Percentiles rank a stretch among this genome's conserved stretches.
phyloP scores from a whole-genome alignment of 30 jellyfish, hydroid and myxozoan species.

The Phacellophora camtschatica region DNA sequence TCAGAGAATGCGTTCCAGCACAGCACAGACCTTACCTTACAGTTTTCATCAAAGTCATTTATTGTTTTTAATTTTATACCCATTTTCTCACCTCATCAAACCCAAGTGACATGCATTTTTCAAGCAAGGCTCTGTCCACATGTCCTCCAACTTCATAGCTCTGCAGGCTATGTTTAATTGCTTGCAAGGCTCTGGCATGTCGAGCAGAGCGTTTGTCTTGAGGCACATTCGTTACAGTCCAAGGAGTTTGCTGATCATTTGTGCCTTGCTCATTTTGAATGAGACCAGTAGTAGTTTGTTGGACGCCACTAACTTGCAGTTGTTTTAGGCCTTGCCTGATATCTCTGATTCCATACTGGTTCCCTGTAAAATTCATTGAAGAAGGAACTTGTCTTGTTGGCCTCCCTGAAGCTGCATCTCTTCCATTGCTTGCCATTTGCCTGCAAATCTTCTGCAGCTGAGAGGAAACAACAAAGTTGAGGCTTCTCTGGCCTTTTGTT shows the following conservation, averaged over 20 bases:
- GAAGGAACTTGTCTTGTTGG: conserved; percentile 31
- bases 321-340: conserved; percentile 56
- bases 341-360: conserved; percentile 32
- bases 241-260: conserved; percentile 25
- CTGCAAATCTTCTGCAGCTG: neutral
- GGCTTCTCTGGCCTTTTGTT: neutral
- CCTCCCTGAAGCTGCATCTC: conserved; percentile 41
- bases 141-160: conserved; percentile 52
- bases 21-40: too few species aligned
- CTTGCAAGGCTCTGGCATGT: conserved; percentile 59
- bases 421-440: conserved; percentile 47
- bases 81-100: conserved; percentile 71
- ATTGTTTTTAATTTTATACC: too few species aligned
- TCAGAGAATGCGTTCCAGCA: too few species aligned
- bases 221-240: conserved; percentile 37
- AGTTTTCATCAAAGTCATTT: too few species aligned
- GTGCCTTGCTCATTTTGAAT: neutral
- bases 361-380: conserved; percentile 6
- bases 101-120: conserved; percentile 49
- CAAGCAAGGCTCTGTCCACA: conserved; percentile 38
- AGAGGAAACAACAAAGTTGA: too few species aligned
- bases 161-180: conserved; percentile 45
- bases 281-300: neutral
- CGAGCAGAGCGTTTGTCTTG: conserved; percentile 50
- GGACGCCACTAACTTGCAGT: conserved; percentile 41